phyloP scores from a whole-genome alignment of 2,113 vertebrate genomes.

The Cathartes aura region DNA sequence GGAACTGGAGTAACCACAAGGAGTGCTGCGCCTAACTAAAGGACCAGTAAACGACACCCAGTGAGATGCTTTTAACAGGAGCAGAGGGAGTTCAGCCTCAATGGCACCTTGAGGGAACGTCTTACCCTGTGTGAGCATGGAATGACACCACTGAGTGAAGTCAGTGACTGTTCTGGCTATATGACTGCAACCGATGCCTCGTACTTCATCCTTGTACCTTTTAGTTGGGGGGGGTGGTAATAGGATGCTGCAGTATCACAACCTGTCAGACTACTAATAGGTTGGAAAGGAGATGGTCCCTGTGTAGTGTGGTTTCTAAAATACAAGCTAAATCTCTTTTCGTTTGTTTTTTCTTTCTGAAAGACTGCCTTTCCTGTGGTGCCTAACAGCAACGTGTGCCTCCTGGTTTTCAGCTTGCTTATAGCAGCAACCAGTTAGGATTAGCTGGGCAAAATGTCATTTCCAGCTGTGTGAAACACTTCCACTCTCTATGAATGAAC shows the following conservation, averaged over 20 bases:
- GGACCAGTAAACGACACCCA: neutral
- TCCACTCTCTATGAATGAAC: neutral
- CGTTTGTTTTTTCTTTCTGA: neutral
- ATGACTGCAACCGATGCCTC: fast-evolving
- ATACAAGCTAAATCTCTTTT: neutral
- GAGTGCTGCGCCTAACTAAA: neutral
- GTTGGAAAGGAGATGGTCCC: neutral
- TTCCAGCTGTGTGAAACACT: neutral
- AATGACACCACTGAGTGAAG: neutral
- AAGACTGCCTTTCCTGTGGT: neutral
- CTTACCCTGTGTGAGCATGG: fast-evolving
- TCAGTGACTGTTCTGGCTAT: neutral
- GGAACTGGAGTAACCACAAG: neutral
- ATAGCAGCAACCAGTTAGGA: neutral
- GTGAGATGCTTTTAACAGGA: fast-evolving
- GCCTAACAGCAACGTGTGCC: fast-evolving
- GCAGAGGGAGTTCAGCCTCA: neutral
- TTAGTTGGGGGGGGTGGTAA: fast-evolving
- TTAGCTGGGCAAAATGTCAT: neutral
- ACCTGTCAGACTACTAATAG: fast-evolving
- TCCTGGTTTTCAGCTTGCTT: neutral
- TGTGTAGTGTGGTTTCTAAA: neutral
- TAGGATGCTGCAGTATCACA: neutral
- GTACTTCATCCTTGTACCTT: fast-evolving
- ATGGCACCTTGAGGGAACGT: fast-evolving